Conservation (phyloP, 2,888 invertebrate genomes). For the Drosophila prolongata region DNA sequence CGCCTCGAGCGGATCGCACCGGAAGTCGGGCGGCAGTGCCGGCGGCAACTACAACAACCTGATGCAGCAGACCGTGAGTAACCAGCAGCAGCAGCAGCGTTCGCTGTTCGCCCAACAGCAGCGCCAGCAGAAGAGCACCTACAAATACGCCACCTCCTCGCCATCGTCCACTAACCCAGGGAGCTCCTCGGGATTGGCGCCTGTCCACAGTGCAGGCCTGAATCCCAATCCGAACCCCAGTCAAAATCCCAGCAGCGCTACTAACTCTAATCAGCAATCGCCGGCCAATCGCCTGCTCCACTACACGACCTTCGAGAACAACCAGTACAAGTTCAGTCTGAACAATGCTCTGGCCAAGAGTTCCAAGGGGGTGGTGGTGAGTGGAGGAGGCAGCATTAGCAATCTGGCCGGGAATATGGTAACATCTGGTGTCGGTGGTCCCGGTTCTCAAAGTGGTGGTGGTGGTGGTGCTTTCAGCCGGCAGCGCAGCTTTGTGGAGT, state of each 20-base stretch:
- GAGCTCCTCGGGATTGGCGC: constrained; percentile 66
- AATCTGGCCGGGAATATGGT: constrained; percentile 66
- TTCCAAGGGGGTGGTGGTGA: constrained; percentile 46
- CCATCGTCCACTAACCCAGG: constrained; percentile 68
- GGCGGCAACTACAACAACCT: constrained; percentile 81
- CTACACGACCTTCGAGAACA: constrained; percentile 84
- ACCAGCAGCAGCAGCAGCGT: constrained; percentile 83
- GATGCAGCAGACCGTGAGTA: constrained; percentile 84
- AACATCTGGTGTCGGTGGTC: constrained; percentile 4
- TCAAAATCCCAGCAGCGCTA: constrained; percentile 41
- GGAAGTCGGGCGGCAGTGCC: constrained; percentile 82
- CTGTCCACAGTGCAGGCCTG: constrained; percentile 72
- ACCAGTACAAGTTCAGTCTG: constrained; percentile 85
- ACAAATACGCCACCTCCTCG: constrained; percentile 72
- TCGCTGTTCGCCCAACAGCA: constrained; percentile 81
- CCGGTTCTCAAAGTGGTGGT: constrained; percentile 22
- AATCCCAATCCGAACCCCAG: constrained; percentile 6
- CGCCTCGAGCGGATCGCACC: constrained; percentile 84
- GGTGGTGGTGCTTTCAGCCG: constrained; percentile 69
- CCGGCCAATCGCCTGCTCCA: constrained; percentile 82
- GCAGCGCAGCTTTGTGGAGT: constrained; percentile 81
- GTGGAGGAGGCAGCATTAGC: constrained; percentile 59
- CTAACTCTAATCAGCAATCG: constrained; percentile 53
- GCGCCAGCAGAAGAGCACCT: constrained; percentile 77
- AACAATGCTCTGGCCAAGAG: constrained; percentile 80